These are phyloP conservation scores for Miltochrista miniata DNA, from an alignment of 2,888 invertebrate genomes.

Conservation along the genomic window DNA sequence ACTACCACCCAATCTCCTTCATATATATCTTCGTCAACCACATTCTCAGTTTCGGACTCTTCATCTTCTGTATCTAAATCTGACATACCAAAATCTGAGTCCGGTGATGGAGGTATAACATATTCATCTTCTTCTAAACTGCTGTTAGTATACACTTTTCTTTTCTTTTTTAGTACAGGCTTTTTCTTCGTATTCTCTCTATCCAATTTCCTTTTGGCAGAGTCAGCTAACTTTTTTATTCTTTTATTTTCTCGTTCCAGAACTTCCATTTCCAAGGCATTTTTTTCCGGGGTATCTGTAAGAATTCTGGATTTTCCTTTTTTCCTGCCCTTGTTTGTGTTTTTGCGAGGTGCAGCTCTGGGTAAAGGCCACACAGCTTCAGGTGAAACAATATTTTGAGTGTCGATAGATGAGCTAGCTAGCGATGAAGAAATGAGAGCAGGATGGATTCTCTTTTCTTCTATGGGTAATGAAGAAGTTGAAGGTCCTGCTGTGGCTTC, in stretches of 20 bases:
- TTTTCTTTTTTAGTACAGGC: not conserved
- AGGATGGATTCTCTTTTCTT: too few relatives aligned
- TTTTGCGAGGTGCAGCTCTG: not conserved
- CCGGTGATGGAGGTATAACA: not conserved
- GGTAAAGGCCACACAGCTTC: not conserved
- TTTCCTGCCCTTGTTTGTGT: not conserved
- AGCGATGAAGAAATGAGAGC: too few relatives aligned
- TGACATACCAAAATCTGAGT: not conserved
- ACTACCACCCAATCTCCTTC: not conserved
- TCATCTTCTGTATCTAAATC: not conserved
- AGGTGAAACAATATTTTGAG: not conserved
- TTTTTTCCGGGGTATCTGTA: not conserved
- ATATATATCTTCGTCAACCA: not conserved
- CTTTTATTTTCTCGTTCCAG: not conserved
- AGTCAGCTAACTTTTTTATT: not conserved
- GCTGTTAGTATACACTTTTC: not conserved
- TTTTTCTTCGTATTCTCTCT: not conserved
- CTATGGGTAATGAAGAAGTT: too few relatives aligned
- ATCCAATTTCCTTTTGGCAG: not conserved
- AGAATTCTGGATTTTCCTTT: too few relatives aligned
- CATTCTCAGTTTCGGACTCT: not conserved
- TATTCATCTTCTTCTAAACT: not conserved
- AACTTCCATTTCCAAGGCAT: not conserved
- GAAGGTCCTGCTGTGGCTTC: too few relatives aligned
- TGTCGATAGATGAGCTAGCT: too few relatives aligned